Percentiles rank a stretch among this genome's conserved stretches.
Conservation (phyloP, 2,888 invertebrate genomes). For the Blera fallax region DNA sequence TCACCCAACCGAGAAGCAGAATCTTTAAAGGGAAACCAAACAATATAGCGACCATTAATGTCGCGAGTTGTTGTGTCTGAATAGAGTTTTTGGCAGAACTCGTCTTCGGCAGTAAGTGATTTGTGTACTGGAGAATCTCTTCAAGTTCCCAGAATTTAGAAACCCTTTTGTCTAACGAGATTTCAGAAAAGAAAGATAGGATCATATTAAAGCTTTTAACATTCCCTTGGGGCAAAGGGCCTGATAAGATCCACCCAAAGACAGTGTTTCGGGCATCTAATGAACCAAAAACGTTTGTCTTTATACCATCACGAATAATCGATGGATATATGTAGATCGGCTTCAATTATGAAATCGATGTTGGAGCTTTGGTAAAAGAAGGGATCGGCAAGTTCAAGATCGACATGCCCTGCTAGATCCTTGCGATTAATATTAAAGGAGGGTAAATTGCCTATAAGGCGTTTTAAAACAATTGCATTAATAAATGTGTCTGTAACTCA, state of each 20-base stretch:
- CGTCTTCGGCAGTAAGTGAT: too few species aligned
- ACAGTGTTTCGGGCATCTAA: conserved; percentile 13
- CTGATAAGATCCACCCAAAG: neutral
- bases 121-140: too few species aligned
- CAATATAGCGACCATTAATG: too few species aligned
- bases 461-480: conserved; percentile 13
- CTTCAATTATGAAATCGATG: conserved; percentile 17
- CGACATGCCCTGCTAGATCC: neutral
- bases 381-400: conserved; percentile 14
- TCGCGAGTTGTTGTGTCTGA: too few species aligned
- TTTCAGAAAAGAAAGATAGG: neutral
- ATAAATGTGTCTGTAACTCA: neutral
- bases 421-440: neutral
- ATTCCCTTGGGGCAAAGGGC: neutral
- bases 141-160: too few species aligned
- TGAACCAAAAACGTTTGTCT: neutral
- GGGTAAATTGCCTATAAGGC: conserved; percentile 9
- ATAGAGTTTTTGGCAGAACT: too few species aligned
- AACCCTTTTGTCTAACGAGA: neutral
- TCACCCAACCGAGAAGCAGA: too few species aligned
- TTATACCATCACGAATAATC: neutral
- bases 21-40: too few species aligned
- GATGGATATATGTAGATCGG: conserved; percentile 9
- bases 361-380: conserved; percentile 3
- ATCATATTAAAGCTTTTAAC: neutral